A percentile compares a stretch with the other conserved stretches of the same genome.
Evolutionary conservation across 2,797 vertebrate species (phyloP).

Genomic region (Chlorospingus semifuscus): DNA sequence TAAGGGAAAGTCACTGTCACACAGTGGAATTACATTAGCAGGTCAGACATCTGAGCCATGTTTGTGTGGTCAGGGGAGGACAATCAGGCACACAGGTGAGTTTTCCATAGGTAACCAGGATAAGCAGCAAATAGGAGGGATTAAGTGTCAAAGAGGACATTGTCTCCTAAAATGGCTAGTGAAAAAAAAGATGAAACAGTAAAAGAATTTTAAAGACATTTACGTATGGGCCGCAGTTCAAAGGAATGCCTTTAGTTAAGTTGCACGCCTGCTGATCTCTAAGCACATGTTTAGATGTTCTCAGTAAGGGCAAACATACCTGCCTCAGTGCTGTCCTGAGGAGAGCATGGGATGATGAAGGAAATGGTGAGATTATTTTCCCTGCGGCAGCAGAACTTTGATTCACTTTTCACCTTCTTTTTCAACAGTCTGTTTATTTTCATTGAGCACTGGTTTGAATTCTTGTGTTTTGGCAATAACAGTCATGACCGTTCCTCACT

Average conservation of each 20-base stretch:
- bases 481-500: slow-evolving; percentile 17
- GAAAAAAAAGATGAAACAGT: background rate
- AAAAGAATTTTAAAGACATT: background rate
- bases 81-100: background rate
- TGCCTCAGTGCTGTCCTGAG: background rate
- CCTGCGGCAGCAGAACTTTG: background rate
- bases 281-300: background rate
- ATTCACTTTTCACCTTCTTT: slow-evolving; percentile 48
- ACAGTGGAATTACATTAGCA: background rate
- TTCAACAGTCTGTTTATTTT: slow-evolving; percentile 45
- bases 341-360: background rate
- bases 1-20: background rate
- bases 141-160: background rate
- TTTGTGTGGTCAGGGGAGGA: background rate
- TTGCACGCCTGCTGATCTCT: background rate
- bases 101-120: background rate
- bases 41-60: background rate
- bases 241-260: background rate
- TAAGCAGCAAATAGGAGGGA: background rate
- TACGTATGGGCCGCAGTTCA: fast-evolving
- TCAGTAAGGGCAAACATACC: background rate
- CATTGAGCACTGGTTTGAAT: slow-evolving; percentile 10
- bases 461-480: slow-evolving; percentile 54
- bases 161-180: background rate
- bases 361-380: background rate